Evolutionary conservation across 2,888 invertebrate genomes (phyloP), one percentile per base, ranked within the genome.

Genomic region (Celastrina argiolus): DNA sequence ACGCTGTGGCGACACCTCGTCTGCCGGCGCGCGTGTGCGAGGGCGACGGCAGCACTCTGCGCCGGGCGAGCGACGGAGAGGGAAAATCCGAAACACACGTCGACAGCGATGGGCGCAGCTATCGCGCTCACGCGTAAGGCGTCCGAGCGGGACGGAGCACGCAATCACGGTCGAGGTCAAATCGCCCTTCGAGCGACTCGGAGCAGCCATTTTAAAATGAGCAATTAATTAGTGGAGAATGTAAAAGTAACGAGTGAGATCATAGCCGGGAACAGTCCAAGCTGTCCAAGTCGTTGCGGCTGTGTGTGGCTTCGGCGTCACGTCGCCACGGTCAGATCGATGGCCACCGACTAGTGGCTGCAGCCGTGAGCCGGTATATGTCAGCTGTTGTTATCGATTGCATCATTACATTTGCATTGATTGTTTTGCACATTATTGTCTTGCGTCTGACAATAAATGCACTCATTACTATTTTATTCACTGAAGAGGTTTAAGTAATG

Each of bases 1-100:
- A 65, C 66, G 66, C 42, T 66, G 56, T 65, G 79, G 80, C 81
- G 81, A 75, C 81, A 74, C 70, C 64, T 73, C 75, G 81, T 81
- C 81, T 81, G 71, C 74, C 75, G 56, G 63, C 69, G 69, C 73
- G 68, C 64, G 56, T 28, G 71, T n/a, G 69, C 67, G 73, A 74
- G 72, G 73, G 70, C 58, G 67, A 69, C 16, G 68, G 64, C 72
- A 8, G 2, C 39, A 65, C 8, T 28, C n/a, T 0, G 26, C 56
- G 1, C 7, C 10, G 28, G 26, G n/a, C 2, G 65, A 66, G 22
- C 36, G 64, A 69, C 18, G 16, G 69, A 67, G 66, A 69, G 7
- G 63, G 45, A 41, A 63, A 10, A 61, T 26, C 51, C 12, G 56
- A 41, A 36, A 16, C 63, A 59, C 51, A 51, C 51, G 51, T 22